Percentiles rank a stretch among this genome's conserved stretches.
Evolutionary conservation across 2,113 vertebrate species (phyloP).

Genomic region (Rousettus leschenaultii): DNA sequence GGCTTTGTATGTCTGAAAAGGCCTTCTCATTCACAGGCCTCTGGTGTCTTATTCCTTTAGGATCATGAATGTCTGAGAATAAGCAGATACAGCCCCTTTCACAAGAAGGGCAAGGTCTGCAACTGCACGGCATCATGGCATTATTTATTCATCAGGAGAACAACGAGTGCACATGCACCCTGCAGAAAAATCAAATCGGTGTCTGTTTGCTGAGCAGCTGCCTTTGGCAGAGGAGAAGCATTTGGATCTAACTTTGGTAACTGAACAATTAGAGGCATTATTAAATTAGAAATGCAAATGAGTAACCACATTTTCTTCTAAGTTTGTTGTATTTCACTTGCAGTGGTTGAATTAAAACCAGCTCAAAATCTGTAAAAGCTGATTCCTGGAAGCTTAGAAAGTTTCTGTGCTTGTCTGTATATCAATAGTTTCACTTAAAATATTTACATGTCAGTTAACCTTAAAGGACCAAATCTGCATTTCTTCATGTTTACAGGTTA

Average conservation of each 20-base stretch:
- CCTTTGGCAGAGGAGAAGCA: conserved; percentile 57
- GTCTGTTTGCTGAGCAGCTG: conserved; percentile 64
- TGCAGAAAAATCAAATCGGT: conserved; percentile 80
- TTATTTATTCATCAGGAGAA: conserved; percentile 79
- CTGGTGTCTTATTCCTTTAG: conserved; percentile 88
- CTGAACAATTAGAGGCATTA: conserved; percentile 53
- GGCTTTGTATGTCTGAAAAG: conserved; percentile 85
- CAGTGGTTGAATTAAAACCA: conserved; percentile 49
- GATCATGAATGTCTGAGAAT: conserved; percentile 85
- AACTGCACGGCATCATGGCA: conserved; percentile 65
- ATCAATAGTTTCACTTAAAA: conserved; percentile 58
- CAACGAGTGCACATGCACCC: conserved; percentile 68
- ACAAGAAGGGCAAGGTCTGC: conserved; percentile 81
- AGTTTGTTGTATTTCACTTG: conserved; percentile 42
- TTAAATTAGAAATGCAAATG: conserved; percentile 67
- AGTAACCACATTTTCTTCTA: conserved; percentile 27
- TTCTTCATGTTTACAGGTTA: conserved; percentile 54
- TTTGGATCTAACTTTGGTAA: conserved; percentile 66
- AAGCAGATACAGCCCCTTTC: conserved; percentile 86
- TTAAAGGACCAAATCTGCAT: conserved; percentile 59
- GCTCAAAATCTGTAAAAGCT: background rate
- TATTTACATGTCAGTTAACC: conserved; percentile 46
- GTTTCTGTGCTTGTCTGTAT: conserved; percentile 1
- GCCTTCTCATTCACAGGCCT: conserved; percentile 85
- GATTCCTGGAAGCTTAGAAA: conserved; percentile 24